These are phyloP conservation scores for Mya arenaria DNA, from an alignment of 1,140 invertebrate genomes.

Conservation along the genomic window DNA sequence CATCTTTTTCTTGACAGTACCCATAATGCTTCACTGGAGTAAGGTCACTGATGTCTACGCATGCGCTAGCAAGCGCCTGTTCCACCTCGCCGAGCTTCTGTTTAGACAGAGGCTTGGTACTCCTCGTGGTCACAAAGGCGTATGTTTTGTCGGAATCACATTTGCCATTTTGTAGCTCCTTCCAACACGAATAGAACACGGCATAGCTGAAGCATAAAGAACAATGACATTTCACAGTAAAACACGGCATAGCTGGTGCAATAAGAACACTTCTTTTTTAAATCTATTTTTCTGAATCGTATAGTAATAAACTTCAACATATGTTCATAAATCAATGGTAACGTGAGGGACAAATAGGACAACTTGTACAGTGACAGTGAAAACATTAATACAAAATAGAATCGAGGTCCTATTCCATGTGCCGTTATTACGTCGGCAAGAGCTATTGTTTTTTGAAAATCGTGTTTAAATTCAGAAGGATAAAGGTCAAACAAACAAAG, in stretches of 20 bases:
- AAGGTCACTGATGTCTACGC: constrained; percentile 33
- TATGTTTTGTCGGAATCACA: constrained; percentile 32
- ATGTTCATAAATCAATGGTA: neutral
- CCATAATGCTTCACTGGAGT: constrained; percentile 33
- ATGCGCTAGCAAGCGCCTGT: constrained; percentile 9
- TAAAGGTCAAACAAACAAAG: no score
- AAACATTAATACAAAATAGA: neutral
- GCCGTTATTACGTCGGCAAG: no score
- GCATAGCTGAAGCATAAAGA: constrained; percentile 41
- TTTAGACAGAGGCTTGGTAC: neutral
- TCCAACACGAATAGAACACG: constrained; percentile 52
- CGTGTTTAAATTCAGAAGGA: no score
- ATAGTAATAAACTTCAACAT: neutral
- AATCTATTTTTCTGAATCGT: neutral
- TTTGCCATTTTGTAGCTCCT: neutral
- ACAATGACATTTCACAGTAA: no score
- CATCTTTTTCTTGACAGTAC: constrained; percentile 33
- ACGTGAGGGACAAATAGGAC: neutral
- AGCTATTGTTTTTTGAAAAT: no score
- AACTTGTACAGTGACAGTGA: neutral
- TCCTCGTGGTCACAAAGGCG: constrained; percentile 21
- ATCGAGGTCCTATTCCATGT: no score
- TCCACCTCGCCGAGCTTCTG: constrained; percentile 3
- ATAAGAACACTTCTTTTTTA: no score
- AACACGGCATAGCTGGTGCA: no score